Evolutionary conservation across 2,113 vertebrate genomes (phyloP), one percentile per base, ranked within the genome.

Genomic region (Plectropomus leopardus): DNA sequence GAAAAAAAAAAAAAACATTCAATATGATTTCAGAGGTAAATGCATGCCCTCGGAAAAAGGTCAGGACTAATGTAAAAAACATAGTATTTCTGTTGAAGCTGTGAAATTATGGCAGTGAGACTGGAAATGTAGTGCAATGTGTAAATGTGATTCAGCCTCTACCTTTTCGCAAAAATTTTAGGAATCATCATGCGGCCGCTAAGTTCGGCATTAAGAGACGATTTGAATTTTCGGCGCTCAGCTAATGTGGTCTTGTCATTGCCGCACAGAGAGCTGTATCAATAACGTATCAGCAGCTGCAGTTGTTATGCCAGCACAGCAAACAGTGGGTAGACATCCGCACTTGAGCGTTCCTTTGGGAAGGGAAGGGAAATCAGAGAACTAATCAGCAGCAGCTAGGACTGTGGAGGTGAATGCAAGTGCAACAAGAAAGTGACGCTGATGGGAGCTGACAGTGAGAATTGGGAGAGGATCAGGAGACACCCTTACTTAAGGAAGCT

Each of bases 391-490:
- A 34, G 88, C 78, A 54, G 76, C 76, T 16, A 26, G 82, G 71
- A 87, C 80, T 42, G 67, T 44, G 83, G 86, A 88, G 85, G 92
- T 80, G 89, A 92, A 82, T 8, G 67, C 63, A 32, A 85, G 86
- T 42, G 84, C 85, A 85, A 70, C 73, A 72, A 34, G 73, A 76
- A 15, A 0, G 66, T 94, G 93, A 93, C 5, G 80, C 86, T 94
- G 89, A 94, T 92, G 86, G 88, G 70, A 92, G 85, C 86, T 69
- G 92, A 91, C 92, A 78, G 40, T 0, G 55, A 11, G 84, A 92
- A 93, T 92, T 92, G 89, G 89, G 69, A 87, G 69, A 86, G 86
- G 84, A 92, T 88, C 87, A 80, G 76, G 86, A 91, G 89, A 92
- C 83, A 84, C 76, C 76, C 73, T 85, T 90, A 83, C 74, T 91